Percentiles rank a stretch among this genome's conserved stretches.
Conservation (phyloP, 2,888 invertebrate genomes). For the Pasiphila rectangulata region DNA sequence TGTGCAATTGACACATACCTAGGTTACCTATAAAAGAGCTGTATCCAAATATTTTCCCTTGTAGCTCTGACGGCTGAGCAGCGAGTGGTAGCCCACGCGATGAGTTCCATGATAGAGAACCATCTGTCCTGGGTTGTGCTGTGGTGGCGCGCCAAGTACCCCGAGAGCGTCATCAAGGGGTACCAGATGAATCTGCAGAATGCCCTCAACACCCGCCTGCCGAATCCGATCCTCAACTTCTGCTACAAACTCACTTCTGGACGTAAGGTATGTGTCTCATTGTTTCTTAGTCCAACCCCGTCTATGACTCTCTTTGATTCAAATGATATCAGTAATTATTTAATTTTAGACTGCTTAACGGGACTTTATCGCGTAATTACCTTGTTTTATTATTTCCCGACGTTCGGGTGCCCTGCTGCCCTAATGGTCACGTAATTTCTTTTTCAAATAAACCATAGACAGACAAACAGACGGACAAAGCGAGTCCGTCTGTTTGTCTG, state of each 20-base stretch:
- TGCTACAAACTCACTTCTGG: slow-evolving; percentile 93
- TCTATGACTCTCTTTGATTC: too few species aligned
- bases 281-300: too few species aligned
- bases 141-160: slow-evolving; percentile 96
- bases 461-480: too few species aligned
- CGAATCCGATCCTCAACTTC: slow-evolving; percentile 92
- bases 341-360: too few species aligned
- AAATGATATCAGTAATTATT: too few species aligned
- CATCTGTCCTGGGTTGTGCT: slow-evolving; percentile 94
- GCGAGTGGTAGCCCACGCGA: slow-evolving; percentile 93
- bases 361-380: too few species aligned
- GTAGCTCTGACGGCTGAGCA: slow-evolving; percentile 89
- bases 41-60: slow-evolving; percentile 36
- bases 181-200: slow-evolving; percentile 95
- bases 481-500: too few species aligned
- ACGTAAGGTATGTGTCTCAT: slow-evolving; percentile 85
- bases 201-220: slow-evolving; percentile 92
- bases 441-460: too few species aligned
- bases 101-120: slow-evolving; percentile 97
- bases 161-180: slow-evolving; percentile 93
- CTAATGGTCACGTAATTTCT: too few species aligned
- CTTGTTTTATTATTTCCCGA: too few species aligned
- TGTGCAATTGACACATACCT: slow-evolving; percentile 47
- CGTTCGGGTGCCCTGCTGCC: too few species aligned
- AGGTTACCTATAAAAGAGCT: slow-evolving; percentile 5